These are phyloP conservation scores for Hipparchia semele DNA, from an alignment of 2,888 invertebrate species.

Conservation along the genomic window DNA sequence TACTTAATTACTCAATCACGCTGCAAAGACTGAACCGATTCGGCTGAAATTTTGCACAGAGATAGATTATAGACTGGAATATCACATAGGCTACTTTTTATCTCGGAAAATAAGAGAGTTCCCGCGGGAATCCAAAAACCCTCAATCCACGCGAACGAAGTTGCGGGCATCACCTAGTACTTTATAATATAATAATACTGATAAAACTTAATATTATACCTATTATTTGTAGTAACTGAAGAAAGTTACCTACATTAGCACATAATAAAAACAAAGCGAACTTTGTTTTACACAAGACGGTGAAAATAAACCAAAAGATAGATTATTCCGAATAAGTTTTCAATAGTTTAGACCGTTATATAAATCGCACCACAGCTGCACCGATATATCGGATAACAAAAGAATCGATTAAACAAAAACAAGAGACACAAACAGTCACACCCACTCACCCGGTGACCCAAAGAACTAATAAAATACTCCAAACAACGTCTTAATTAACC, in stretches of 20 bases:
- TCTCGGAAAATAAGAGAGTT: no score
- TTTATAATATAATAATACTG: background rate
- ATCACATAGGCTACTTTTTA: no score
- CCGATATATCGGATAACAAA: constrained; percentile 35
- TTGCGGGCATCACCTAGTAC: no score
- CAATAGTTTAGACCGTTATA: constrained; percentile 30
- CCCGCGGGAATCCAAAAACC: no score
- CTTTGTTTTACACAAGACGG: background rate
- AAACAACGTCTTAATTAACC: constrained; percentile 67
- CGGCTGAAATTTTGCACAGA: no score
- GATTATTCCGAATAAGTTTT: constrained; percentile 19
- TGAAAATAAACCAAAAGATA: constrained; percentile 19
- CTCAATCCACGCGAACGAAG: no score
- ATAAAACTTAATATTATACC: constrained; percentile 1
- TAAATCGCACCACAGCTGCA: constrained; percentile 33
- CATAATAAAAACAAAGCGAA: constrained; percentile 4
- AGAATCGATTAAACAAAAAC: constrained; percentile 42
- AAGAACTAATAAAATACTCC: constrained; percentile 61
- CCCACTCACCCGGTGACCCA: constrained; percentile 67
- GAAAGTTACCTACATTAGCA: constrained; percentile 6
- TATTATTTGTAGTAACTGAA: background rate
- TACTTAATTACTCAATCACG: no score
- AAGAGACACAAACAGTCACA: constrained; percentile 55
- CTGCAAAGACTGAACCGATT: no score
- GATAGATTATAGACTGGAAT: no score